Conservation (phyloP, 2,888 invertebrate genomes). For the Macrophya annulata region DNA sequence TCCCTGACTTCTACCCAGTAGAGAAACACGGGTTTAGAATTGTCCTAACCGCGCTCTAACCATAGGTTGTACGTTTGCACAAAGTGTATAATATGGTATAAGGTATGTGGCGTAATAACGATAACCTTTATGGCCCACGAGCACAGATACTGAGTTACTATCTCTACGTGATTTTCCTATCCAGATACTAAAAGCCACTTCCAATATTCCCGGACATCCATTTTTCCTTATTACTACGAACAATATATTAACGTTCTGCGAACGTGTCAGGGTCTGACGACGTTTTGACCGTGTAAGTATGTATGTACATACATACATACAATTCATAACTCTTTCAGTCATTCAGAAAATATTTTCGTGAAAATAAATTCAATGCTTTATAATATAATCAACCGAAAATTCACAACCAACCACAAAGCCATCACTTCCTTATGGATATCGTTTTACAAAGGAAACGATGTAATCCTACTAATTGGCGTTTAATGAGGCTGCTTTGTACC, state of each 20-base stretch:
- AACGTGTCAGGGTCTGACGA: not conserved
- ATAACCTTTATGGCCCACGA: constrained; percentile 74
- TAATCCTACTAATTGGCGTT: constrained; percentile 34
- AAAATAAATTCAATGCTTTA: not conserved
- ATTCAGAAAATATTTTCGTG: not conserved
- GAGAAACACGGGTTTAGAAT: not conserved
- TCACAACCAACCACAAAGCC: not conserved
- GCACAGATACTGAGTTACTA: constrained; percentile 70
- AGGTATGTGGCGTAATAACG: constrained; percentile 70
- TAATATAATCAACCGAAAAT: not conserved
- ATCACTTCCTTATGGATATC: not conserved
- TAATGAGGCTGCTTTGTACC: constrained; percentile 24
- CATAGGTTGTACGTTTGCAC: constrained; percentile 30
- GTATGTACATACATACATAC: too few relatives aligned
- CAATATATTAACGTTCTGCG: constrained; percentile 9
- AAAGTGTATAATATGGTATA: constrained; percentile 53
- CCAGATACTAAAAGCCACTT: constrained; percentile 45
- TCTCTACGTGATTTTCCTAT: constrained; percentile 65
- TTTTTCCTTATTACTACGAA: constrained; percentile 32
- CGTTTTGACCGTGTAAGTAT: not conserved
- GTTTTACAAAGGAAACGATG: not conserved
- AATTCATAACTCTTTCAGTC: not conserved
- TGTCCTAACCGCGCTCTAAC: constrained; percentile 40
- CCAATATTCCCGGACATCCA: constrained; percentile 19
- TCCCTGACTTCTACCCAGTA: not conserved